Conservation (phyloP, 2,113 vertebrate species). For the Taxidea taxus region DNA sequence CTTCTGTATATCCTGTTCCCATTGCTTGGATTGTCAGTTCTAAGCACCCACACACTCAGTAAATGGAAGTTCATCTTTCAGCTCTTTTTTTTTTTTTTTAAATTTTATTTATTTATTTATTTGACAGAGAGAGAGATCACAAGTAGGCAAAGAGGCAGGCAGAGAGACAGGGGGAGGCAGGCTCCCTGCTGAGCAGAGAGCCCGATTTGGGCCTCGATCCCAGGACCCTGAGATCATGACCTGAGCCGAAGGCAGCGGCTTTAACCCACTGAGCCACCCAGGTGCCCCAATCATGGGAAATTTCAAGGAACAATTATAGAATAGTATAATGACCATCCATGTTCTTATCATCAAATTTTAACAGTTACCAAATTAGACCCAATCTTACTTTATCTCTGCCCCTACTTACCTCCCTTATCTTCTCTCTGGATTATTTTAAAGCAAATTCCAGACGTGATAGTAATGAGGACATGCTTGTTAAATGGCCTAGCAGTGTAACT, state of each 20-base stretch:
- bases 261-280: no score
- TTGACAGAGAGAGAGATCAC: no score
- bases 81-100: not conserved
- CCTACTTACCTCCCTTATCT: not conserved
- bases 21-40: not conserved
- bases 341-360: not conserved
- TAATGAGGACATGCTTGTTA: not conserved
- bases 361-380: not conserved
- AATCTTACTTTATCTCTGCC: not conserved
- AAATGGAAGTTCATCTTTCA: not conserved
- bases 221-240: no score
- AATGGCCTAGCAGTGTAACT: not conserved
- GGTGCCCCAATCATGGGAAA: not conserved
- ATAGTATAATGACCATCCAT: not conserved
- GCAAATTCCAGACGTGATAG: not conserved
- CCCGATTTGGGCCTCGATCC: no score
- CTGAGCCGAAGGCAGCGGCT: no score
- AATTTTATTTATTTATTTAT: no score
- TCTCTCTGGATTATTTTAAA: not conserved
- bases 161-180: no score
- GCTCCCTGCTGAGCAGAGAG: no score
- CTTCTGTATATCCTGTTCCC: not conserved
- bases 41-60: not conserved
- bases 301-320: not conserved
- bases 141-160: no score